These are phyloP conservation scores for Meandrina meandrites DNA, from an alignment of 92 coral and sea anemone genomes.

Conservation along the genomic window DNA sequence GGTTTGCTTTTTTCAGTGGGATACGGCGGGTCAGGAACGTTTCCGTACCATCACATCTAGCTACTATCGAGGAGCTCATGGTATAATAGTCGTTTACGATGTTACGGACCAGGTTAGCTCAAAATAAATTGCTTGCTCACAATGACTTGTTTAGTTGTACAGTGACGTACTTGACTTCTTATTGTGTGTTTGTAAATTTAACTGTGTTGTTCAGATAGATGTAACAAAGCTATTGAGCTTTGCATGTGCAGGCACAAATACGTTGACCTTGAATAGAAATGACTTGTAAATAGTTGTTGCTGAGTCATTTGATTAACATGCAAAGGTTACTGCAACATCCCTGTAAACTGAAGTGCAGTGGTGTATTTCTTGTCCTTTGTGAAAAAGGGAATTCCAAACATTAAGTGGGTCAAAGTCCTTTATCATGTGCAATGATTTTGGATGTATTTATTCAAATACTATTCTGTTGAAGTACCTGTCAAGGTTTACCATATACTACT, in stretches of 20 bases:
- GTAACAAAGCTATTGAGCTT: background rate
- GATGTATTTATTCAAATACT: background rate
- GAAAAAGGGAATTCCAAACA: background rate
- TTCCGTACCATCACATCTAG: slow-evolving; percentile 98
- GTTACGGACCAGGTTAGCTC: slow-evolving; percentile 93
- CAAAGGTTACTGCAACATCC: background rate
- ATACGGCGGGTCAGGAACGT: slow-evolving; percentile 98
- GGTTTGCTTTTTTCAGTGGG: slow-evolving; percentile 80
- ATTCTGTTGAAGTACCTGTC: slow-evolving; percentile 1
- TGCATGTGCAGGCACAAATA: slow-evolving; percentile 7
- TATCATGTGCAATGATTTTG: background rate
- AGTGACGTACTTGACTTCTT: slow-evolving; percentile 12
- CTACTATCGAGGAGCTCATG: slow-evolving; percentile 98
- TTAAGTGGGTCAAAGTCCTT: background rate
- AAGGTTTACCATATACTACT: background rate
- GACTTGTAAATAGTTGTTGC: background rate
- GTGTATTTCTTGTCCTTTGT: background rate
- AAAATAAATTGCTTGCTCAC: background rate
- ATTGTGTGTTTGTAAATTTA: background rate
- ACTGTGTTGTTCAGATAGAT: background rate
- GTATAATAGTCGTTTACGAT: slow-evolving; percentile 98
- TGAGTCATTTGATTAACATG: slow-evolving; percentile 5
- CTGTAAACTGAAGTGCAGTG: slow-evolving; percentile 9
- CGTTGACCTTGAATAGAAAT: slow-evolving; percentile 1
- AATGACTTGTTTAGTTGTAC: slow-evolving; percentile 11